Conservation (phyloP, 2,888 invertebrate species). For the Eupithecia inturbata region DNA sequence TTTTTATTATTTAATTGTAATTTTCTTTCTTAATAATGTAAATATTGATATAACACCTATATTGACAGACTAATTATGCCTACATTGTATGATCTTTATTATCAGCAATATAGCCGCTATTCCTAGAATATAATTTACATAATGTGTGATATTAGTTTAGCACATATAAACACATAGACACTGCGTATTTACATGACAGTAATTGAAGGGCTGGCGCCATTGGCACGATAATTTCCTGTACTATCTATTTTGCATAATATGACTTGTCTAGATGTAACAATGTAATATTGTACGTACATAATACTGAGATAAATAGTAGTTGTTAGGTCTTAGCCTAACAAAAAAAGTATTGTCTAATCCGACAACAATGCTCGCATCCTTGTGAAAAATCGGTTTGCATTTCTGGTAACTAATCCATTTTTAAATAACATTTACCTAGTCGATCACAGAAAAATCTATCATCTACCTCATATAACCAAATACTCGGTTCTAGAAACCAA, state of each 20-base stretch:
- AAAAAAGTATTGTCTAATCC: not conserved
- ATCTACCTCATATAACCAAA: too few species aligned
- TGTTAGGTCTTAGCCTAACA: not conserved
- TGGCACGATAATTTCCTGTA: conserved; percentile 18
- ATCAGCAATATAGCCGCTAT: not conserved
- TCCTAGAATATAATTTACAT: conserved; percentile 5
- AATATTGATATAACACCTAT: not conserved
- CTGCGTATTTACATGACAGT: conserved; percentile 5
- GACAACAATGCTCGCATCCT: not conserved
- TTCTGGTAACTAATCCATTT: too few species aligned
- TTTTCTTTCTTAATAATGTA: too few species aligned
- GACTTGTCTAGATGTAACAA: not conserved
- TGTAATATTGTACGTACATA: not conserved
- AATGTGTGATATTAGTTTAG: conserved; percentile 9
- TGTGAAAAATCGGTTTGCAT: not conserved
- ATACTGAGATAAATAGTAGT: not conserved
- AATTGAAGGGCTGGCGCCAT: conserved; percentile 18
- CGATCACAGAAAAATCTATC: not conserved
- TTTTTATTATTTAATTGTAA: too few species aligned
- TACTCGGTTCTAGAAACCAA: too few species aligned
- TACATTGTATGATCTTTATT: not conserved
- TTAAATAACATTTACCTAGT: not conserved
- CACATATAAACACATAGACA: not conserved
- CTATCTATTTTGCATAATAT: not conserved
- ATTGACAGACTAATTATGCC: not conserved